Conservation (phyloP, 2,888 invertebrate genomes). For the Ashinkailepas kermadecensis region DNA sequence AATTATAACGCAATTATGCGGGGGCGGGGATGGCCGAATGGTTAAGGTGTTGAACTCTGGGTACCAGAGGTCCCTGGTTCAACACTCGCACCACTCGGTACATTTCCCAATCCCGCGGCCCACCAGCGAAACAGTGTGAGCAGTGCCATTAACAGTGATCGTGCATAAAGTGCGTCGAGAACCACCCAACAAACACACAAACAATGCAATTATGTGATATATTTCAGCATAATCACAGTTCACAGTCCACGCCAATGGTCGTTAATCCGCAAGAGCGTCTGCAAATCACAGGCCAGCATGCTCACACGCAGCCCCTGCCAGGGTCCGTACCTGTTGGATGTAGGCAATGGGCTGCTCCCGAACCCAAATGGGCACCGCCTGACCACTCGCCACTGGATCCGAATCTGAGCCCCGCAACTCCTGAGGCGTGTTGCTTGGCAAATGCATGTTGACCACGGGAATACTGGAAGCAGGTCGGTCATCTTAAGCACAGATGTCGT, state of each 20-base stretch:
- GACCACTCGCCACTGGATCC: not conserved
- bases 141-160: not conserved
- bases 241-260: not conserved
- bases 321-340: conserved; percentile 41
- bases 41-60: too few species aligned
- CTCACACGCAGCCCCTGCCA: not conserved
- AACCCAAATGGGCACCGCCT: conserved; percentile 42
- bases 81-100: too few species aligned
- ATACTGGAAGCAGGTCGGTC: conserved; percentile 51
- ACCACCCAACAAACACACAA: not conserved
- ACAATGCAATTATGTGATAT: not conserved
- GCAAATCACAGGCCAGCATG: not conserved
- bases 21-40: too few species aligned
- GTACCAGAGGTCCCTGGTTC: too few species aligned
- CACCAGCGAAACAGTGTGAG: too few species aligned
- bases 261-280: not conserved
- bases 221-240: too few species aligned
- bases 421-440: conserved; percentile 82
- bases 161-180: not conserved
- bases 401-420: conserved; percentile 41
- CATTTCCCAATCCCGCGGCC: too few species aligned
- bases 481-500: not conserved
- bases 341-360: conserved; percentile 47
- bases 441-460: conserved; percentile 74
- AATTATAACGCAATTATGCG: too few species aligned